Conservation (phyloP, 2,888 invertebrate species). For the Ecdyonurus torrentis region DNA sequence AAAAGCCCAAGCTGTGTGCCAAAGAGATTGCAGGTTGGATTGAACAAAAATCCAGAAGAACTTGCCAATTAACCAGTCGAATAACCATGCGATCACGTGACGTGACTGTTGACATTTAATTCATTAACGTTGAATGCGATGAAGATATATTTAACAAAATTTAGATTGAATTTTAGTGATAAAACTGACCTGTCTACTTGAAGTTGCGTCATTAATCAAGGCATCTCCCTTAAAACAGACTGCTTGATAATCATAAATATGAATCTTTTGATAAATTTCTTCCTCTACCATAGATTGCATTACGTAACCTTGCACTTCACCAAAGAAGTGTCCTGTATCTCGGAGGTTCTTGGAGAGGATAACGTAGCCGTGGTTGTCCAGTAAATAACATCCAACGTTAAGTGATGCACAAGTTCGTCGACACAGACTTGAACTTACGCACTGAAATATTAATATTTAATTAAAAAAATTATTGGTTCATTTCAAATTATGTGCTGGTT, state of each 20-base stretch:
- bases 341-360: slow-evolving; percentile 24
- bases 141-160: background rate
- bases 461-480: background rate
- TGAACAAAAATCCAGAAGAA: slow-evolving; percentile 17
- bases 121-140: background rate
- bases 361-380: slow-evolving; percentile 34
- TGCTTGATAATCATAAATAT: slow-evolving; percentile 27
- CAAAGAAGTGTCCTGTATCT: slow-evolving; percentile 30
- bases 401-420: slow-evolving; percentile 19
- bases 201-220: background rate
- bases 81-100: slow-evolving; percentile 16
- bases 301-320: slow-evolving; percentile 27
- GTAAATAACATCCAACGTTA: slow-evolving; percentile 27
- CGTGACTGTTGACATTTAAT: slow-evolving; percentile 12
- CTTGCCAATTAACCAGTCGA: slow-evolving; percentile 17
- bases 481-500: too few relatives aligned
- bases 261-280: slow-evolving; percentile 23
- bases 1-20: slow-evolving; percentile 15
- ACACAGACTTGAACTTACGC: slow-evolving; percentile 5
- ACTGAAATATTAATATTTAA: background rate
- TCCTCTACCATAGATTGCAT: slow-evolving; percentile 24
- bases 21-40: slow-evolving; percentile 16
- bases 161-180: background rate
- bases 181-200: background rate
- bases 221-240: slow-evolving; percentile 19